These are phyloP conservation scores for Pelmatolapia mariae DNA, from an alignment of 2,113 vertebrate genomes.

Conservation along the genomic window DNA sequence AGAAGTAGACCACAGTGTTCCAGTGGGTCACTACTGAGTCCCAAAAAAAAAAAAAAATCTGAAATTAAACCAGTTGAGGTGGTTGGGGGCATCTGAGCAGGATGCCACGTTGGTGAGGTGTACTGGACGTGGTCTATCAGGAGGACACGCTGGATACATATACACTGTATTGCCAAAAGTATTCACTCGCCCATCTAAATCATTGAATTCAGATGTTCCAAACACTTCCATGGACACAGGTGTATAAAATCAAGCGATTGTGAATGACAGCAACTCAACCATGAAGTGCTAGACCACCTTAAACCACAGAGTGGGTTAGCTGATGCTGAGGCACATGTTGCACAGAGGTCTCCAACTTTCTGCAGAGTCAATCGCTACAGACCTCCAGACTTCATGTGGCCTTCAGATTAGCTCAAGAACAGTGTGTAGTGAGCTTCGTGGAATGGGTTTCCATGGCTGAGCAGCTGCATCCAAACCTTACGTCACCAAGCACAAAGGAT, in stretches of 20 bases:
- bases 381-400: not conserved
- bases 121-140: not conserved
- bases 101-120: not conserved
- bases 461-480: not conserved
- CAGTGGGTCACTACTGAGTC: not conserved
- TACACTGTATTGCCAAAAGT: not conserved
- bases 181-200: not conserved
- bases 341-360: not conserved
- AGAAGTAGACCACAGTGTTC: not conserved
- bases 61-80: not conserved
- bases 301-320: not conserved
- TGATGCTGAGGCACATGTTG: not conserved
- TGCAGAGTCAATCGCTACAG: not conserved
- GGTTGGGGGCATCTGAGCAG: not conserved
- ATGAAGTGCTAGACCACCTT: not conserved
- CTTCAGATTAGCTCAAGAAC: not conserved
- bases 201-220: not conserved
- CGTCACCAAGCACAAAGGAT: not conserved
- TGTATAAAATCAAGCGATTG: not conserved
- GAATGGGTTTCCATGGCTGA: not conserved
- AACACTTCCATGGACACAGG: not conserved
- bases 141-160: not conserved
- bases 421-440: not conserved
- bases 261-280: not conserved
- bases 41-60: accelerated